These are phyloP conservation scores for Xestoiulus laeticollis DNA, from an alignment of 2,888 invertebrate species.

Conservation along the genomic window DNA sequence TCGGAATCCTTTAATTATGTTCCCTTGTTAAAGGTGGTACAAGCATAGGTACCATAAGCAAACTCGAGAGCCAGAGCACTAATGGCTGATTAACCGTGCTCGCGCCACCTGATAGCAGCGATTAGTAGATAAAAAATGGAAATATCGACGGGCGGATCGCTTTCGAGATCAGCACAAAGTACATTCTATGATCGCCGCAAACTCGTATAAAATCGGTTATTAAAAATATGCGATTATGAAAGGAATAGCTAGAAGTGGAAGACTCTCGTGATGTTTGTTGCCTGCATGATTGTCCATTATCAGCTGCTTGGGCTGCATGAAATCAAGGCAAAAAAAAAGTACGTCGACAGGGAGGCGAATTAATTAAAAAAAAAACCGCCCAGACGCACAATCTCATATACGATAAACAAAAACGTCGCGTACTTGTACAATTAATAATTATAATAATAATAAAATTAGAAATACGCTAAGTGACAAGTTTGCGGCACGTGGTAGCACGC, in stretches of 20 bases:
- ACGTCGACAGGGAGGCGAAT: not conserved
- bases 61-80: not conserved
- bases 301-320: not conserved
- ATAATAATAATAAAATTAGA: conserved; percentile 22
- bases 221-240: conserved; percentile 30
- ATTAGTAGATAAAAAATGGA: not conserved
- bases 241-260: conserved; percentile 43
- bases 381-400: not conserved
- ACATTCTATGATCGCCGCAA: not conserved
- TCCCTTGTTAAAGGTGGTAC: not conserved
- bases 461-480: not conserved
- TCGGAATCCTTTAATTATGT: not conserved
- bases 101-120: not conserved
- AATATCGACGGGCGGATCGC: not conserved
- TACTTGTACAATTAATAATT: conserved; percentile 19
- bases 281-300: conserved; percentile 22
- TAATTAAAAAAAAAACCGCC: conserved; percentile 16
- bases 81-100: not conserved
- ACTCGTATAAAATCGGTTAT: conserved; percentile 6
- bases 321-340: not conserved
- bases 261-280: conserved; percentile 51
- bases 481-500: too few species aligned
- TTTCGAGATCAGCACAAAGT: not conserved
- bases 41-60: not conserved
- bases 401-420: conserved; percentile 21